Evolutionary conservation across 2,888 invertebrate species (phyloP).

Genomic region (Pharmacophagus antenor): DNA sequence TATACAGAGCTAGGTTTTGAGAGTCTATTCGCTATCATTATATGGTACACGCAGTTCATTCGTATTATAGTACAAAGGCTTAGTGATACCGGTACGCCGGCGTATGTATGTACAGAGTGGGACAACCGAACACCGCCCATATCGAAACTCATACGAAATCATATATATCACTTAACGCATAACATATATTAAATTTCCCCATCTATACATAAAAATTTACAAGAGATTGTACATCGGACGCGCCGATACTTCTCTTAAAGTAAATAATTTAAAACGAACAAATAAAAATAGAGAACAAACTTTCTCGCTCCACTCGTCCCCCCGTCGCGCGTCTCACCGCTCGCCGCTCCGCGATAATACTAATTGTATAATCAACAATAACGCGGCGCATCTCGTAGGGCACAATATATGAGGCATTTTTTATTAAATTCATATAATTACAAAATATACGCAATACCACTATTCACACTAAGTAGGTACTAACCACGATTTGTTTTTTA

Average conservation of each 20-base stretch:
- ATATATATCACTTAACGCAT: slow-evolving; percentile 60
- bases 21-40: slow-evolving; percentile 66
- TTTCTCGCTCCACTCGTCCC: slow-evolving; percentile 36
- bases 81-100: slow-evolving; percentile 35
- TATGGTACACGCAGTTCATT: slow-evolving; percentile 71
- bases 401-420: slow-evolving; percentile 70
- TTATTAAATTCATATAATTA: slow-evolving; percentile 39
- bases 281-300: slow-evolving; percentile 40
- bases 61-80: slow-evolving; percentile 72
- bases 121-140: slow-evolving; percentile 44
- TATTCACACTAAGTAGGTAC: slow-evolving; percentile 53
- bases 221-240: slow-evolving; percentile 72
- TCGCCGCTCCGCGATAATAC: too few species aligned
- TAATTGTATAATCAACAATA: too few species aligned
- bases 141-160: slow-evolving; percentile 47
- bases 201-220: slow-evolving; percentile 78
- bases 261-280: slow-evolving; percentile 58
- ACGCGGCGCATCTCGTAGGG: slow-evolving; percentile 70
- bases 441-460: slow-evolving; percentile 46
- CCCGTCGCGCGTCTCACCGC: slow-evolving; percentile 41
- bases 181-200: slow-evolving; percentile 78
- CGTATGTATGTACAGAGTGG: slow-evolving; percentile 52
- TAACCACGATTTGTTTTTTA: slow-evolving; percentile 61
- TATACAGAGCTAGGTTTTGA: slow-evolving; percentile 73
- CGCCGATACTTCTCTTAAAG: slow-evolving; percentile 51